Conservation (phyloP, 2,888 invertebrate species). For the Drosophila trichaetosa region DNA sequence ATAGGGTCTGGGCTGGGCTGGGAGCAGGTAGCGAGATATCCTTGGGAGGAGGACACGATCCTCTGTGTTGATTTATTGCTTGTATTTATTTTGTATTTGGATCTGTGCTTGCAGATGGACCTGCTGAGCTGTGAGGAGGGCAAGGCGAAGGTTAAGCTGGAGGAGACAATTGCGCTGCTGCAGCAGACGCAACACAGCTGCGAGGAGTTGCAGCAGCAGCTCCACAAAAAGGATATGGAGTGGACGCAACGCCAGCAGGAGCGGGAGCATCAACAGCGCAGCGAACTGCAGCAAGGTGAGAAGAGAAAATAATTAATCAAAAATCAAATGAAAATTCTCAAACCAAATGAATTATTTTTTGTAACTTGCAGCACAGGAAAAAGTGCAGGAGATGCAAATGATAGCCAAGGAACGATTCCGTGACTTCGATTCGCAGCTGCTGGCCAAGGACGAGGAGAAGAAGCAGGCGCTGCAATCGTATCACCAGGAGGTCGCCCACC, state of each 20-base stretch:
- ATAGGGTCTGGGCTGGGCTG: background rate
- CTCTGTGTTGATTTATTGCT: too few species aligned
- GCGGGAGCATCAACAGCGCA: conserved; percentile 78
- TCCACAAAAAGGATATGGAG: conserved; percentile 81
- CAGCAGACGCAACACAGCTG: conserved; percentile 80
- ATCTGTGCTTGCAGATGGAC: conserved; percentile 79
- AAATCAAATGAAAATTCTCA: too few species aligned
- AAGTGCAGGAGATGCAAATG: conserved; percentile 84
- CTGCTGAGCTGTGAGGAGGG: conserved; percentile 81
- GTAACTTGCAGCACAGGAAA: conserved; percentile 86
- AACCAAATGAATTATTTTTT: background rate
- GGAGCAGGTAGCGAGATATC: conserved; percentile 1
- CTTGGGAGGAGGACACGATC: too few species aligned
- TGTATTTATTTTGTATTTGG: background rate
- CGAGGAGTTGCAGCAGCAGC: conserved; percentile 81
- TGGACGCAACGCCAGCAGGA: conserved; percentile 82
- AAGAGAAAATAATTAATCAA: accelerated
- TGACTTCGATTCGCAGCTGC: conserved; percentile 78
- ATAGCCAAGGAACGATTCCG: conserved; percentile 79
- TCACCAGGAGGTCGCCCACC: conserved; percentile 73
- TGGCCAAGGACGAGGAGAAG: conserved; percentile 74
- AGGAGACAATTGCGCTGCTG: conserved; percentile 74
- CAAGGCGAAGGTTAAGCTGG: conserved; percentile 76
- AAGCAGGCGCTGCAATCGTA: conserved; percentile 76
- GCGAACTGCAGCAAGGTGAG: conserved; percentile 84